phyloP scores from a whole-genome alignment of 2,797 vertebrate species.

The Emydoidea blandingii region DNA sequence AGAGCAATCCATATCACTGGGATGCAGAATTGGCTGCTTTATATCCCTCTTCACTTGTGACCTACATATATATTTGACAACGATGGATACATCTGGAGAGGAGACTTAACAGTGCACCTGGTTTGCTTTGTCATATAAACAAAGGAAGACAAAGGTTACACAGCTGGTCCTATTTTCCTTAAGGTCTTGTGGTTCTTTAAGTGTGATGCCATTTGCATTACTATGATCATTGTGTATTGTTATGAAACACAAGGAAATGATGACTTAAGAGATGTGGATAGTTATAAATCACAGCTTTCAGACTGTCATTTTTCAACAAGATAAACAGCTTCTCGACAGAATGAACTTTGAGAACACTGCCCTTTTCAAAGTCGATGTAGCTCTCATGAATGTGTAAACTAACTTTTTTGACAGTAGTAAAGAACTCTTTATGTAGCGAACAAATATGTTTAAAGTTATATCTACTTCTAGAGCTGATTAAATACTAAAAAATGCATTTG shows the following conservation, averaged over 20 bases:
- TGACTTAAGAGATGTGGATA: neutral
- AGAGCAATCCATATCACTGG: neutral
- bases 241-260: neutral
- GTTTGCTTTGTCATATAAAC: neutral
- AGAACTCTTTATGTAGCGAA: neutral
- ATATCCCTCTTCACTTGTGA: neutral
- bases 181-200: neutral
- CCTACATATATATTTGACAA: neutral
- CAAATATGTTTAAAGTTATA: neutral
- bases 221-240: fast-evolving
- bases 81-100: neutral
- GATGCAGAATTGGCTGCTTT: neutral
- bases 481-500: neutral
- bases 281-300: neutral
- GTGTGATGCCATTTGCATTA: fast-evolving
- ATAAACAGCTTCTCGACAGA: neutral
- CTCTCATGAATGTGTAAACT: conserved; percentile 18
- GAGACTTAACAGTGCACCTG: conserved; percentile 12
- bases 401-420: neutral
- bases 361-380: neutral
- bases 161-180: neutral
- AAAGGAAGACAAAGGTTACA: neutral
- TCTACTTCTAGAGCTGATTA: neutral
- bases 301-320: neutral
- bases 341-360: neutral